Evolutionary conservation across 2,888 invertebrate species (phyloP).

Genomic region (Catotricha subobsoleta): DNA sequence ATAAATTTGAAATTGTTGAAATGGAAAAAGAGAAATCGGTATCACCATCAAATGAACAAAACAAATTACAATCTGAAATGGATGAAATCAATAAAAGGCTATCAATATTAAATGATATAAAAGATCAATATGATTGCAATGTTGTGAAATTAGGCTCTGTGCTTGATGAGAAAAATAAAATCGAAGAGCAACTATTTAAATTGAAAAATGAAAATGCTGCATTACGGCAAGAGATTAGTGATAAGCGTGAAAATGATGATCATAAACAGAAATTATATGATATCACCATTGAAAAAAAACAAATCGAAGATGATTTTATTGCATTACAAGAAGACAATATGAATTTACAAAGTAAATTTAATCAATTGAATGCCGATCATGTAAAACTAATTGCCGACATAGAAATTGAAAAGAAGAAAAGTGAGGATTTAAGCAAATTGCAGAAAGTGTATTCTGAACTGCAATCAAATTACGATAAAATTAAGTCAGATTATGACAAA

Average conservation of each 20-base stretch:
- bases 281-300: conserved; percentile 1
- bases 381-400: neutral
- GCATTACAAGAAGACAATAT: conserved; percentile 5
- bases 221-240: neutral
- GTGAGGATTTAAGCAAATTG: neutral
- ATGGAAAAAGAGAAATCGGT: conserved; percentile 18
- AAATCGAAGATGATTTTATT: neutral
- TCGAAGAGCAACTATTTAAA: neutral
- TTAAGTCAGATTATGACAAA: neutral
- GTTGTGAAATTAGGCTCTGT: conserved; percentile 7
- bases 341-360: conserved; percentile 11
- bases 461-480: neutral
- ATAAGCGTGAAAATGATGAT: neutral
- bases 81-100: conserved; percentile 8
- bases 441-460: neutral
- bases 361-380: neutral
- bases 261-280: neutral
- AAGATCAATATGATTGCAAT: conserved; percentile 4
- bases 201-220: neutral
- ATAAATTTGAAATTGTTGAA: conserved; percentile 7
- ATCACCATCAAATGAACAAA: conserved; percentile 14
- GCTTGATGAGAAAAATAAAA: neutral
- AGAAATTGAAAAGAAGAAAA: neutral
- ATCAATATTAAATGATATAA: conserved; percentile 1
- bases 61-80: conserved; percentile 16